Conservation (phyloP, 2,888 invertebrate species). For the Monopis laevigella region DNA sequence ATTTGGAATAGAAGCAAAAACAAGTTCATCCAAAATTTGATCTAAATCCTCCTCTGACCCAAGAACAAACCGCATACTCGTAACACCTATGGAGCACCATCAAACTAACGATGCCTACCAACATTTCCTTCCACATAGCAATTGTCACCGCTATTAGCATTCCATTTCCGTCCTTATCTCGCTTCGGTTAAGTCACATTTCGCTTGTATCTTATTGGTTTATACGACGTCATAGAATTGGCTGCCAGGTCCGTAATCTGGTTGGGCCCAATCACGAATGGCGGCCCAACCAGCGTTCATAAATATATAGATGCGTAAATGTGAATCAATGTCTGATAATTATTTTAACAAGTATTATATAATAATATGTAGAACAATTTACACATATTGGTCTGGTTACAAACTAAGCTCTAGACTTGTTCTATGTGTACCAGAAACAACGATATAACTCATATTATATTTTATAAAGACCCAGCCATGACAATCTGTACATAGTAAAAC, state of each 20-base stretch:
- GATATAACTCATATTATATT: too few species aligned
- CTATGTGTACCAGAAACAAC: too few species aligned
- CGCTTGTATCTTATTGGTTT: constrained; percentile 27
- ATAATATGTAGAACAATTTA: too few species aligned
- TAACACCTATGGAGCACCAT: constrained; percentile 7
- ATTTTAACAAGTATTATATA: too few species aligned
- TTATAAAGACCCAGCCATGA: too few species aligned
- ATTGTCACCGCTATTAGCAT: constrained; percentile 26
- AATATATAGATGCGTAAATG: too few species aligned
- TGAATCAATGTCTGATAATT: too few species aligned
- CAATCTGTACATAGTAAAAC: too few species aligned
- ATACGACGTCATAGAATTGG: constrained; percentile 41
- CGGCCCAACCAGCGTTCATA: constrained; percentile 29
- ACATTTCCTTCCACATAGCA: constrained; percentile 37
- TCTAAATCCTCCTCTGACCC: constrained; percentile 1
- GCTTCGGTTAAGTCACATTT: neutral
- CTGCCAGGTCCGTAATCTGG: constrained; percentile 51
- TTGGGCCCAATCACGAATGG: constrained; percentile 55
- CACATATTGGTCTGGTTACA: too few species aligned
- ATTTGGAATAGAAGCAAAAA: too few species aligned
- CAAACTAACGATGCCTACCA: constrained; percentile 12
- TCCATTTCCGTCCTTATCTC: constrained; percentile 23
- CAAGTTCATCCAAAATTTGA: too few species aligned
- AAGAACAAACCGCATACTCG: constrained; percentile 5
- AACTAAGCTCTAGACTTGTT: too few species aligned